Percentiles rank a stretch among this genome's conserved stretches.
phyloP scores from a whole-genome alignment of 2,113 vertebrate species.

The Neomonachus schauinslandi region DNA sequence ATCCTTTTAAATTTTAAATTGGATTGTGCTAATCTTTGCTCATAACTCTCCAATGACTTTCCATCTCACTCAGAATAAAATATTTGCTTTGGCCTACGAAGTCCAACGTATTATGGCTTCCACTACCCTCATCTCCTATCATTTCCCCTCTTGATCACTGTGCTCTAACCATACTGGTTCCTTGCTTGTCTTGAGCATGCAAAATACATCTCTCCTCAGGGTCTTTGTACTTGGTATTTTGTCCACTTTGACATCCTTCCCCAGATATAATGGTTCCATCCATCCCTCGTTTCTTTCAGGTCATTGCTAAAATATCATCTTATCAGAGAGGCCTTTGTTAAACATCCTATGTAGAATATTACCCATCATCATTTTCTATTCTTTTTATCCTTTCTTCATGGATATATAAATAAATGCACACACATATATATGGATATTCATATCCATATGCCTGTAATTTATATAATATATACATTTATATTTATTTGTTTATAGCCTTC shows the following conservation, averaged over 20 bases:
- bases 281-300: conserved; percentile 41
- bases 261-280: neutral
- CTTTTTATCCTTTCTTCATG: neutral
- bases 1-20: neutral
- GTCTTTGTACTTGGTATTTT: neutral
- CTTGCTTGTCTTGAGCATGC: neutral
- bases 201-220: neutral
- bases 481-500: neutral
- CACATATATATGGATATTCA: neutral
- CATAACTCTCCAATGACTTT: neutral
- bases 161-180: neutral
- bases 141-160: neutral
- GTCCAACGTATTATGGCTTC: neutral
- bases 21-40: neutral
- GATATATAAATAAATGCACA: neutral
- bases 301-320: neutral
- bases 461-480: neutral
- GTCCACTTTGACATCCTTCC: neutral
- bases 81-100: neutral
- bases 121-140: neutral
- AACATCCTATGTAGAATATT: neutral
- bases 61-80: conserved; percentile 10
- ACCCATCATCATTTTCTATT: neutral
- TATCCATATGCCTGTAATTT: neutral
- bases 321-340: neutral